phyloP scores from a whole-genome alignment of 2,113 vertebrate species.

The Uropsilus gracilis region DNA sequence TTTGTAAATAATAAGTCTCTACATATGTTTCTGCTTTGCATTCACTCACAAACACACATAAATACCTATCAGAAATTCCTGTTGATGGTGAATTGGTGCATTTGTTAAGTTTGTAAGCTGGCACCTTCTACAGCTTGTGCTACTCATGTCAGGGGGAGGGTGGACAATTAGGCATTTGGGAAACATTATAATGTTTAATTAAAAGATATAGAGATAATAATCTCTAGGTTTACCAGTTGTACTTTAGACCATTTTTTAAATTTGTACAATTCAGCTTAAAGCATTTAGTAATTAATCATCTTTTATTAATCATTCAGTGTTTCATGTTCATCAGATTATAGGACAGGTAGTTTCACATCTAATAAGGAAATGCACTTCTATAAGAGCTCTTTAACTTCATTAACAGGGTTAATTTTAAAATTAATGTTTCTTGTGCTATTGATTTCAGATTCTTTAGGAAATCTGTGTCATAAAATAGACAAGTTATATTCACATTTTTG shows the following conservation, averaged over 20 bases:
- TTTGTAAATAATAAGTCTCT: background rate
- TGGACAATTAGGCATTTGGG: background rate
- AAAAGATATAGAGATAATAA: background rate
- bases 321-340: background rate
- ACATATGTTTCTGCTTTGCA: background rate
- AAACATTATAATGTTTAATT: background rate
- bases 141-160: background rate
- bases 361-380: background rate
- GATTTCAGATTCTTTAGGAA: background rate
- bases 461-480: background rate
- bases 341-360: background rate
- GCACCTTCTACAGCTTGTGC: background rate
- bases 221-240: background rate
- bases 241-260: background rate
- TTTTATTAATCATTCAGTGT: background rate
- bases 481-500: conserved; percentile 12
- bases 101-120: background rate
- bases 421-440: background rate
- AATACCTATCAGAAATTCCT: background rate
- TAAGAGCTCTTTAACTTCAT: background rate
- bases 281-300: background rate
- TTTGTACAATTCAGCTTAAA: background rate
- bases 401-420: background rate
- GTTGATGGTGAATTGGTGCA: background rate
- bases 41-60: background rate